Conservation (phyloP, 2,113 vertebrate genomes). For the Dryoscopus gambensis region DNA sequence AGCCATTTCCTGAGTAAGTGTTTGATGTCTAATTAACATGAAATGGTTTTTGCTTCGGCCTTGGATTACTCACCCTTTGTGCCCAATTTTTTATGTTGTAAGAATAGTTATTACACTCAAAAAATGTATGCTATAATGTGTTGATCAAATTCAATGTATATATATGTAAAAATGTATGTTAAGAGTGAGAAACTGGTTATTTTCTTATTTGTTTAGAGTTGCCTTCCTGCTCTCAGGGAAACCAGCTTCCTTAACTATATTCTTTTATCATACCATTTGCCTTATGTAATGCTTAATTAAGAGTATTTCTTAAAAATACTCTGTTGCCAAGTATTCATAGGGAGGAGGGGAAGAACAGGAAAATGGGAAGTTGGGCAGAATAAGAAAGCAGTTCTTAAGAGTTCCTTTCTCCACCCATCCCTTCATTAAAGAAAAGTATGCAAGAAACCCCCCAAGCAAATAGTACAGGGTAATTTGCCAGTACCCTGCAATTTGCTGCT, state of each 20-base stretch:
- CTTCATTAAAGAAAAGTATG: slow-evolving; percentile 36
- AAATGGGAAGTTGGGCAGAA: slow-evolving; percentile 39
- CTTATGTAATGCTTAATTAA: slow-evolving; percentile 36
- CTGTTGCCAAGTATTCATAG: slow-evolving; percentile 26
- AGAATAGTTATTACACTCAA: neutral
- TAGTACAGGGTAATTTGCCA: neutral
- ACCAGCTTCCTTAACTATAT: neutral
- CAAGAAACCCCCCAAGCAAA: slow-evolving; percentile 19
- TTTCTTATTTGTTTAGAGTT: neutral
- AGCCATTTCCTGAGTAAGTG: neutral
- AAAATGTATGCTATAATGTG: neutral
- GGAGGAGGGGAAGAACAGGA: slow-evolving; percentile 36
- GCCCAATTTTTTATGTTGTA: neutral
- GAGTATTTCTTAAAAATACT: slow-evolving; percentile 21
- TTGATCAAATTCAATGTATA: neutral
- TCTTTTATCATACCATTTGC: neutral
- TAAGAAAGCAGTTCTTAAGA: slow-evolving; percentile 23
- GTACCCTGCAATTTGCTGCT: neutral
- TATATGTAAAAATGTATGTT: neutral
- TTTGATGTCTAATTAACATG: neutral
- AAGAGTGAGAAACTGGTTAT: neutral
- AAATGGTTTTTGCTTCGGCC: neutral
- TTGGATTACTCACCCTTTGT: neutral
- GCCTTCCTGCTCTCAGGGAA: neutral
- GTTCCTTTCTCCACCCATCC: slow-evolving; percentile 40